Evolutionary conservation across 2,113 vertebrate species (phyloP).

Genomic region (Cyprinus carpio): DNA sequence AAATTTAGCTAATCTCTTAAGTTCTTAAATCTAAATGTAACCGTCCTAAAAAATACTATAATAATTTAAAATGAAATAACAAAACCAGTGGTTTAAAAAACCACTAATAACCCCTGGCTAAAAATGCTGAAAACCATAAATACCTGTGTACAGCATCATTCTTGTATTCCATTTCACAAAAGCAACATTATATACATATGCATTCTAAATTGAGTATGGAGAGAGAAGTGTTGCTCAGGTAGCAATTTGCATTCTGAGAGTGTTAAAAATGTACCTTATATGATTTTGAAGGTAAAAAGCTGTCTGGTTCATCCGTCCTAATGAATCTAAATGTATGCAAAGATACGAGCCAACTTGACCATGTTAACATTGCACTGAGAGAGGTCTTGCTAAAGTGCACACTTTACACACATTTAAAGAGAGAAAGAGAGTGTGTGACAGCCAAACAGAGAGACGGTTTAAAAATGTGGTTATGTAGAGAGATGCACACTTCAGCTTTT

Average conservation of each 20-base stretch:
- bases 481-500: constrained; percentile 30
- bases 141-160: background rate
- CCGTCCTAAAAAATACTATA: background rate
- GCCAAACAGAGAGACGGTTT: background rate
- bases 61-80: background rate
- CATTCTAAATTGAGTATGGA: constrained; percentile 1
- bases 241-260: constrained; percentile 65
- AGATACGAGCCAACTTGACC: constrained; percentile 59
- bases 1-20: background rate
- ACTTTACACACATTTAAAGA: constrained; percentile 56
- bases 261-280: constrained; percentile 65
- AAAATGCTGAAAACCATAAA: background rate
- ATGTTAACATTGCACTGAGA: constrained; percentile 48
- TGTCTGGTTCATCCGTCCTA: constrained; percentile 62
- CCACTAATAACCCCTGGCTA: background rate
- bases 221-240: constrained; percentile 49
- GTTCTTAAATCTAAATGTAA: background rate
- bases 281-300: constrained; percentile 71
- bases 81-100: background rate
- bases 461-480: background rate
- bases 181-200: constrained; percentile 8
- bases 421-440: background rate
- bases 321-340: constrained; percentile 76
- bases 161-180: constrained; percentile 27
- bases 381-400: constrained; percentile 49